A percentile compares a stretch with the other conserved stretches of the same genome.
phyloP scores from a whole-genome alignment of 1,140 invertebrate species.

The Lepidurus arcticus region DNA sequence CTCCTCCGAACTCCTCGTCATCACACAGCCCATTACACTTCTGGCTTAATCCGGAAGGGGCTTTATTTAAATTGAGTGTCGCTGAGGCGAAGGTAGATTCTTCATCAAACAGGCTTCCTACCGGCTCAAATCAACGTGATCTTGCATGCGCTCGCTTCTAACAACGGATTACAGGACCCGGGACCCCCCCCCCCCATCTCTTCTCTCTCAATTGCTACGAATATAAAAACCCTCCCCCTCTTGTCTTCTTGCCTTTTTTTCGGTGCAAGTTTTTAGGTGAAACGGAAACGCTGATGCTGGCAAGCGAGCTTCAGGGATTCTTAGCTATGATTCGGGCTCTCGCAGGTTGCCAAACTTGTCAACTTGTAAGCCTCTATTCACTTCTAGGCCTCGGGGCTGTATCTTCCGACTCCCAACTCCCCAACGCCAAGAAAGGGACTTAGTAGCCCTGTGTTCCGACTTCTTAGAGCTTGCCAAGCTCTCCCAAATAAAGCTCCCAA shows the following conservation, averaged over 20 bases:
- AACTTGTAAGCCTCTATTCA: slow-evolving; percentile 17
- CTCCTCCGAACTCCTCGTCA: background rate
- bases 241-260: background rate
- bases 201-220: background rate
- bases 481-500: background rate
- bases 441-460: background rate
- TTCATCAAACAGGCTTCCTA: slow-evolving; percentile 13
- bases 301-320: background rate
- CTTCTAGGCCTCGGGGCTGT: background rate
- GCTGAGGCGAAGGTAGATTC: slow-evolving; percentile 17
- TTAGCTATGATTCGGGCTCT: background rate
- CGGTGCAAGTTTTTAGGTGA: background rate
- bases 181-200: background rate
- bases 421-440: background rate
- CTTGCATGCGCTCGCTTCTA: slow-evolving; percentile 6
- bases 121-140: slow-evolving; percentile 19
- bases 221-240: background rate
- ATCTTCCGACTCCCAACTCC: background rate
- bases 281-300: background rate
- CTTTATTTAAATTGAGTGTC: slow-evolving; percentile 22
- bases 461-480: background rate
- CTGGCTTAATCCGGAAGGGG: background rate
- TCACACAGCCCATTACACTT: slow-evolving; percentile 18
- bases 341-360: slow-evolving; percentile 11
- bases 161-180: background rate